phyloP scores from a whole-genome alignment of 2,888 invertebrate species.

The Hypercompe scribonia region DNA sequence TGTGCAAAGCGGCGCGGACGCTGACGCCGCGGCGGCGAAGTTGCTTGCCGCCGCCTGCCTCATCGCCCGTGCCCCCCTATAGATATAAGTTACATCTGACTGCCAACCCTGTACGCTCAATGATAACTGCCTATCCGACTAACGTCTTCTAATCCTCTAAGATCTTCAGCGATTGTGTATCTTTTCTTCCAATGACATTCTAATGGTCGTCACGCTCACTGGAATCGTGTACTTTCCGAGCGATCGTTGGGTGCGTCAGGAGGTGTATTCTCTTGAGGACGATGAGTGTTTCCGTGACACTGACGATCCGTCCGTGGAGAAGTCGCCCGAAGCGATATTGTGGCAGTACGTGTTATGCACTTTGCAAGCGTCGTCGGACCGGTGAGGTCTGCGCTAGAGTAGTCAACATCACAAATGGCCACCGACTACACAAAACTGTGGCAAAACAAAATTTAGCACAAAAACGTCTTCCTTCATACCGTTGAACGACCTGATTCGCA shows the following conservation, averaged over 20 bases:
- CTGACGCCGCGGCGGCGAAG: slow-evolving; percentile 78
- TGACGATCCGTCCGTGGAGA: slow-evolving; percentile 58
- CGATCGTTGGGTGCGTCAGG: slow-evolving; percentile 46
- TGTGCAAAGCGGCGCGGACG: slow-evolving; percentile 82
- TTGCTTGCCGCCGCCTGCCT: slow-evolving; percentile 81
- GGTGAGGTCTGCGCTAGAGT: slow-evolving; percentile 69
- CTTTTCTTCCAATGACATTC: slow-evolving; percentile 59
- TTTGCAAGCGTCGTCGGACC: slow-evolving; percentile 56
- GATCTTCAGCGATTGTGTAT: slow-evolving; percentile 66
- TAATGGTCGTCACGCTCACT: slow-evolving; percentile 56
- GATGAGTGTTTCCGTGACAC: slow-evolving; percentile 60
- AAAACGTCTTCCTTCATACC: slow-evolving; percentile 86
- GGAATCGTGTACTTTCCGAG: slow-evolving; percentile 55
- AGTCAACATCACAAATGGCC: slow-evolving; percentile 70
- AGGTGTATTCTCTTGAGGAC: slow-evolving; percentile 35
- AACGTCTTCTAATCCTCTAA: slow-evolving; percentile 65
- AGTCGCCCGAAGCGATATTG: slow-evolving; percentile 56
- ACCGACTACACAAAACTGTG: slow-evolving; percentile 60
- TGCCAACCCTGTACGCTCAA: slow-evolving; percentile 80
- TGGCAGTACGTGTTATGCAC: slow-evolving; percentile 65
- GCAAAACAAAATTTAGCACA: slow-evolving; percentile 77
- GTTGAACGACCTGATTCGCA: slow-evolving; percentile 83
- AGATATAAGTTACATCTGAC: slow-evolving; percentile 82
- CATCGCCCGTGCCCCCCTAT: slow-evolving; percentile 81
- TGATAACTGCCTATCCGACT: slow-evolving; percentile 77